phyloP scores from a whole-genome alignment of 2,797 vertebrate genomes.

The Calcarius lapponicus region DNA sequence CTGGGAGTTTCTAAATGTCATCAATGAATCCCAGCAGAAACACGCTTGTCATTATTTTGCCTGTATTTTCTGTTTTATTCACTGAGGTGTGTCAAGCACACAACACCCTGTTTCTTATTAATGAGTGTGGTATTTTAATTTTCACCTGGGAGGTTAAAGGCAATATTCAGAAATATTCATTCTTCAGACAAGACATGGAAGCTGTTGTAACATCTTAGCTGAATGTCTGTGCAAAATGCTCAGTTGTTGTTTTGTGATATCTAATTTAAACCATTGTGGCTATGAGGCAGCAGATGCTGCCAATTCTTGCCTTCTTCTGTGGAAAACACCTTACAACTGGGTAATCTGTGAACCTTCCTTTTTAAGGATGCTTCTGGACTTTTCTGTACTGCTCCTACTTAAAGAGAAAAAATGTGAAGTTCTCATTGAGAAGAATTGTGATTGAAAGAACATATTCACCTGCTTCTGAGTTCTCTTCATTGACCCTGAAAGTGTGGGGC shows the following conservation, averaged over 20 bases:
- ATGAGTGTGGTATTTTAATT: neutral
- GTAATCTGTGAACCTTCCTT: neutral
- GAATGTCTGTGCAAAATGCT: neutral
- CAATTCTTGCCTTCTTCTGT: neutral
- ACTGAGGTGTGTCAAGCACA: neutral
- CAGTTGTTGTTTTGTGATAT: neutral
- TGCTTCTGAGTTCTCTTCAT: neutral
- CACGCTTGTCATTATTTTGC: fast-evolving
- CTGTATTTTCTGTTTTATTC: neutral
- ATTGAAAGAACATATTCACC: neutral
- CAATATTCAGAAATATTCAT: neutral
- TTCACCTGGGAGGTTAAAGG: neutral
- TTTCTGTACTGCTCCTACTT: neutral
- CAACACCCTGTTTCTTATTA: neutral
- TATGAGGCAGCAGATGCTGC: neutral
- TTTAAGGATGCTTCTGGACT: neutral
- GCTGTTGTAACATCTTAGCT: neutral
- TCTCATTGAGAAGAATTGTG: neutral
- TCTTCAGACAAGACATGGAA: neutral
- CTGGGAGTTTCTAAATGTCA: neutral
- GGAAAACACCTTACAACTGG: neutral
- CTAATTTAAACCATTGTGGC: neutral
- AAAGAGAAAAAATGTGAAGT: neutral
- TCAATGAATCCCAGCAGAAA: neutral
- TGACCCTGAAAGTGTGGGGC: neutral